Percentiles rank a stretch among this genome's conserved stretches.
Evolutionary conservation across 2,797 vertebrate species (phyloP).

Genomic region (Microcaecilia unicolor): DNA sequence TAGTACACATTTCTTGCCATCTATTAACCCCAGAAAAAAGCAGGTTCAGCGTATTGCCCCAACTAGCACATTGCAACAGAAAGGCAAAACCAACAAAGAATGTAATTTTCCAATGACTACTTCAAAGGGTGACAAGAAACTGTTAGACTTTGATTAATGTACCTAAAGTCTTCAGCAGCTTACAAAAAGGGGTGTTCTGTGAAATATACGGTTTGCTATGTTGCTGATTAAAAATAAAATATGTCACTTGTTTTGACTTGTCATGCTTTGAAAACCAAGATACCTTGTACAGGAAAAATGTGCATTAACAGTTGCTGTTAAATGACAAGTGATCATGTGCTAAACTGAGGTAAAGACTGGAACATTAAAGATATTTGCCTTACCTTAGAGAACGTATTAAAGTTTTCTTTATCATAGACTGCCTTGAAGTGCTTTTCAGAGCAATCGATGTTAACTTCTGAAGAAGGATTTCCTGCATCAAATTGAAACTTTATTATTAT

Average conservation of each 20-base stretch:
- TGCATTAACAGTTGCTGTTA: constrained; percentile 71
- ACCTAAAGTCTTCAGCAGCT: constrained; percentile 57
- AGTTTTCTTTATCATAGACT: constrained; percentile 38
- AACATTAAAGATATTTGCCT: constrained; percentile 10
- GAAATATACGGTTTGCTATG: constrained; percentile 51
- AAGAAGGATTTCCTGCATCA: constrained; percentile 61
- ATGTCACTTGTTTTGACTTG: constrained; percentile 61
- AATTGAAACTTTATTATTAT: no score
- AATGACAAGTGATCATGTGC: constrained; percentile 48
- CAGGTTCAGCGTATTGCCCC: no score
- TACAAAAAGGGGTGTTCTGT: constrained; percentile 57
- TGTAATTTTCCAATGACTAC: constrained; percentile 61
- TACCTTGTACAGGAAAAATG: constrained; percentile 72
- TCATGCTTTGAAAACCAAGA: constrained; percentile 70
- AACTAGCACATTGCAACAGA: constrained; percentile 33
- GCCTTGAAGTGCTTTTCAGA: constrained; percentile 19
- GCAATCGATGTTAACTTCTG: constrained; percentile 32
- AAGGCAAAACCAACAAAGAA: constrained; percentile 50
- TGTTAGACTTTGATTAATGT: constrained; percentile 67
- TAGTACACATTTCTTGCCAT: no score
- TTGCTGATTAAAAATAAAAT: constrained; percentile 74
- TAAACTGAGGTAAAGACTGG: constrained; percentile 23
- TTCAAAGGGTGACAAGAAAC: constrained; percentile 63
- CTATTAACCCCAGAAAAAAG: no score
- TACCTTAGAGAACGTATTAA: constrained; percentile 62